Evolutionary conservation across 2,888 invertebrate species (phyloP).

Genomic region (Koerneria pararmatus): DNA sequence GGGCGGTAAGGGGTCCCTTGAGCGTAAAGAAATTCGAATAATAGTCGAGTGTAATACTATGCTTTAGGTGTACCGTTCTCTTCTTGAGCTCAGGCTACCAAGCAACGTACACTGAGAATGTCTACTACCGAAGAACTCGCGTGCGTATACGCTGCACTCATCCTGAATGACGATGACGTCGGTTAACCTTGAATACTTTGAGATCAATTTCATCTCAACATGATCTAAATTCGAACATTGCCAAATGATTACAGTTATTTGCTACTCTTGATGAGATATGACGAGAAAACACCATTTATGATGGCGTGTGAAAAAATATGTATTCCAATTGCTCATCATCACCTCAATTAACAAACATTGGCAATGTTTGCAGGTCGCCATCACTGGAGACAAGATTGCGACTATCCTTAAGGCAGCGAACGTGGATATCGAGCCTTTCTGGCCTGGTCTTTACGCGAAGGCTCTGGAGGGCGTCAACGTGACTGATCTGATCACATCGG

Average conservation of each 20-base stretch:
- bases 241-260: too few species aligned
- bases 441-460: constrained; percentile 97
- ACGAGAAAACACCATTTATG: too few species aligned
- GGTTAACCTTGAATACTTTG: too few species aligned
- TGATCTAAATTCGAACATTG: too few species aligned
- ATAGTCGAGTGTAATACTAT: too few species aligned
- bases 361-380: constrained; percentile 74
- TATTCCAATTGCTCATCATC: too few species aligned
- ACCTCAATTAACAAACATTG: too few species aligned
- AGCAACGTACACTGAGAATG: constrained; percentile 60
- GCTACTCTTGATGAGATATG: too few species aligned
- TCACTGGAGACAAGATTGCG: constrained; percentile 95
- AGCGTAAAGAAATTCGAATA: too few species aligned
- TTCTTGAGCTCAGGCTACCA: constrained; percentile 52
- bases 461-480: constrained; percentile 90
- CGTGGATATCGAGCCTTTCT: constrained; percentile 95
- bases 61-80: constrained; percentile 49
- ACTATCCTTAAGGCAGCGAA: constrained; percentile 93
- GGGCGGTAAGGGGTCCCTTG: too few species aligned
- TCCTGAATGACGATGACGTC: constrained; percentile 73
- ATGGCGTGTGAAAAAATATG: too few species aligned
- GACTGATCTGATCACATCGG: constrained; percentile 64
- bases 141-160: constrained; percentile 75
- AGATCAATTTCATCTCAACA: too few species aligned
- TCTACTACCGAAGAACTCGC: constrained; percentile 89